Base-by-base conservation (phyloP, 1,140 invertebrate species). In the Ceratitis capitata region DNA sequence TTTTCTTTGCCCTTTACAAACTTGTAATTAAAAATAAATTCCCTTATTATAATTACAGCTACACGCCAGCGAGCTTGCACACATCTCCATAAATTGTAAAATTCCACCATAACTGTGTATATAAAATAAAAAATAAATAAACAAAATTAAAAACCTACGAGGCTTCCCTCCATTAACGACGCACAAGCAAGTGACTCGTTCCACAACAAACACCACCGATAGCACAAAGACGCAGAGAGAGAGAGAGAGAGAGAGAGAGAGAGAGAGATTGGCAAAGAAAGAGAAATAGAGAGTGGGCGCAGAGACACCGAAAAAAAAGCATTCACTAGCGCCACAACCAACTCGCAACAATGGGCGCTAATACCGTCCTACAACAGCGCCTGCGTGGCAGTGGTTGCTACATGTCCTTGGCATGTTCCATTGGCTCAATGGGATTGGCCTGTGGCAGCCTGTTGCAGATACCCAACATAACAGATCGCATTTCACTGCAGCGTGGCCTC, bases 401-500 rank as follows among this genome's bases (percentile, higher is more conserved):
- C 82, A 89, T 92, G 23, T 91, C 91, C 35, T 84, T 92, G 82
- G 91, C 91, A 69, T 92, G 89, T 78, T 92, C 91, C 32, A 91
- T 92, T 85, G 91, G 91, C 2, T 92, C 91, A 45, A 90, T 92
- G 84, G 87, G 90, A 1, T 51, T 92, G 87, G 91, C 91, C n/a
- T 92, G 90, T 61, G 90, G 91, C 86, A 92, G 90, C 86, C 84
- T 92, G 45, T 87, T 90, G 88, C 89, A 92, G 83, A 90, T 92
- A 53, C 89, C 89, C 1, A 90, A 90, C 45, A 90, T 86, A 85
- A 91, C 88, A 69, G 91, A 92, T 86, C 93, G 93, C 85, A 94
- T 95, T 56, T 92, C 94, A 6, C 87, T 94, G 42, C 92, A 92
- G 56, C 93, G 94, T 39, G 95, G 95, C 10, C 86, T 92, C 3